Base-by-base conservation (phyloP, 53 echinoderm and acorn worm species). In the Paracentrotus lividus region DNA sequence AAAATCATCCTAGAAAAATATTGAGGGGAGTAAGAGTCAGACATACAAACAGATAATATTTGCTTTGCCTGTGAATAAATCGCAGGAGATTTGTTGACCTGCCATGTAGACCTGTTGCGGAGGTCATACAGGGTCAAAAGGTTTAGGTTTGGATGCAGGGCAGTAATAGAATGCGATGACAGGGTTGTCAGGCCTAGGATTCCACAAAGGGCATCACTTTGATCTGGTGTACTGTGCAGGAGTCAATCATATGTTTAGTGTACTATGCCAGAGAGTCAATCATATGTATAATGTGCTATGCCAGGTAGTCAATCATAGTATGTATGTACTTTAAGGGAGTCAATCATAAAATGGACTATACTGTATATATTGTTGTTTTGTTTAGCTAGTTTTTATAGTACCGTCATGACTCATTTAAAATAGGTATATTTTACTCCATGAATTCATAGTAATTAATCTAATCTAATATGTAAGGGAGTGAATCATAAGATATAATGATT, bases 131-230 rank as follows among this genome's bases (percentile, higher is more conserved):
- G 87, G 87, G 87, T 87, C 87, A 87, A 87, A 87, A 56, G 87
- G 57, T 87, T 87, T 54, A 87, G 87, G 87, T 87, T 81, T 54
- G 57, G 87, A 87, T 56, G 87, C 54, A 87, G 87, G 87, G 87
- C 87, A 87, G 87, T 87, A 87, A 87, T 87, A 87, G 87, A 57
- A 87, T 87, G 87, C 57, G 87, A 87, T 87, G 87, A 87, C 87
- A 87, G 81, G n/a, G 47, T 24, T 34, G 87, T 54, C 57, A 87
- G 57, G 57, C 87, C 47, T 8, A 31, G 56, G 87, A 87, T 87
- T 87, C 57, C 54, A 81, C 81, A 45, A 33, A 81, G 81, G 81
- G 81, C 81, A 81, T 81, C 81, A 47, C n/a, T 81, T 81, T 81
- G 81, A 81, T 45, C 47, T 47, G 47, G 47, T 81, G 49, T 26